A percentile compares a stretch with the other conserved stretches of the same genome.
phyloP scores from a whole-genome alignment of 2,113 vertebrate species.

The Corynorhinus townsendii region DNA sequence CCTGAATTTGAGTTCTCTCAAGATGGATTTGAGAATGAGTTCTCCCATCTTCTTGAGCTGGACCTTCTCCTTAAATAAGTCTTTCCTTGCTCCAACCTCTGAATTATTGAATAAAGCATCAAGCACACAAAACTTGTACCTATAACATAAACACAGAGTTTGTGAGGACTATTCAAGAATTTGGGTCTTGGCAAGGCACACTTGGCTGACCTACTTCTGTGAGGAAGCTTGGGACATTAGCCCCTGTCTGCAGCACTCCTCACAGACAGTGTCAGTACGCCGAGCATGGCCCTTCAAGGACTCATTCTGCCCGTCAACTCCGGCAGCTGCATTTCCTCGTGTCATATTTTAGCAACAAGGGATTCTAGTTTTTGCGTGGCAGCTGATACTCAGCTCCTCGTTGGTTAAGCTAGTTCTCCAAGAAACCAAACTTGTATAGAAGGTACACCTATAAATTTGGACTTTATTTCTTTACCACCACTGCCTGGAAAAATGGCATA shows the following conservation, averaged over 20 bases:
- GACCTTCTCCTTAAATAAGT: not conserved
- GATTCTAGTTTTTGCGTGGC: not conserved
- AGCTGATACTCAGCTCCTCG: not conserved
- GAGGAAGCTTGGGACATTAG: not conserved
- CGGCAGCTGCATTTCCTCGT: too few relatives aligned
- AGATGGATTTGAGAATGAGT: not conserved
- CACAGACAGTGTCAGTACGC: not conserved
- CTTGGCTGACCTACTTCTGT: not conserved
- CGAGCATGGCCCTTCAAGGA: not conserved
- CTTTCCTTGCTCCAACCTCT: not conserved
- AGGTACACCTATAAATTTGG: not conserved
- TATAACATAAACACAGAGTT: not conserved
- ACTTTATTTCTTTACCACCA: too few relatives aligned
- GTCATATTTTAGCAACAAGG: not conserved
- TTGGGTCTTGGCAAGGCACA: not conserved
- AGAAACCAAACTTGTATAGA: not conserved
- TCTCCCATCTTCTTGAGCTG: not conserved
- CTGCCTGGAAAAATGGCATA: not conserved
- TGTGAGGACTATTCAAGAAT: not conserved
- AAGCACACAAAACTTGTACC: not conserved
- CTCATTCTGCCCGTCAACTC: too few relatives aligned
- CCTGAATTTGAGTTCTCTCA: not conserved
- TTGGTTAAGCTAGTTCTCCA: not conserved
- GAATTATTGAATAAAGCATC: not conserved
- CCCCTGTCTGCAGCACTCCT: not conserved